These are phyloP conservation scores for Campaea margaritaria DNA, from an alignment of 2,888 invertebrate genomes.

Conservation along the genomic window DNA sequence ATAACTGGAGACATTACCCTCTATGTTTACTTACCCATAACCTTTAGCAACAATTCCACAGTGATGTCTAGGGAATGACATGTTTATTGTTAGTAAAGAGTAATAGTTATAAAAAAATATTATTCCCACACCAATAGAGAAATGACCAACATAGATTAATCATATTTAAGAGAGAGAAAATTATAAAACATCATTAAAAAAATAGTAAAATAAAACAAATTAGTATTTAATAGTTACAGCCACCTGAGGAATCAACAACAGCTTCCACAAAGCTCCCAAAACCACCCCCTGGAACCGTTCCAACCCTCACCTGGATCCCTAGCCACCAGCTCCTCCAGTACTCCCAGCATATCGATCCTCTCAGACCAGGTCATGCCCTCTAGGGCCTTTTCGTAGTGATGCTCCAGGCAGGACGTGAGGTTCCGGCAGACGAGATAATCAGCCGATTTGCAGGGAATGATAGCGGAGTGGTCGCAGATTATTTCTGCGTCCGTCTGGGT, in stretches of 20 bases:
- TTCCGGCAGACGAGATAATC: constrained; percentile 54
- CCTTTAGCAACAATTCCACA: constrained; percentile 1
- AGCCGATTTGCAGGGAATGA: constrained; percentile 39
- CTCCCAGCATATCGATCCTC: constrained; percentile 91
- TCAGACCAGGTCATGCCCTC: constrained; percentile 95
- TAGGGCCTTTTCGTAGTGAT: constrained; percentile 88
- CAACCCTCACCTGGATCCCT: constrained; percentile 91
- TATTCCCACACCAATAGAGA: background rate
- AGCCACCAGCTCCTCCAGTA: constrained; percentile 90
- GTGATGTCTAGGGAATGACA: constrained; percentile 2
- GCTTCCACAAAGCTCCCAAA: no score
- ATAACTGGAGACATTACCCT: no score
- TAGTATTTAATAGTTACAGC: no score
- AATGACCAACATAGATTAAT: background rate
- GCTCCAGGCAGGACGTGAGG: constrained; percentile 81
- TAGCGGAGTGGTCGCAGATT: constrained; percentile 73
- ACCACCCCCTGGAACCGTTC: background rate
- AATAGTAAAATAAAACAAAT: no score
- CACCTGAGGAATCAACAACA: no score
- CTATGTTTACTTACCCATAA: background rate
- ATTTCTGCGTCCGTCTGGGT: constrained; percentile 87
- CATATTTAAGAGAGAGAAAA: no score
- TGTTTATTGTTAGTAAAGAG: background rate
- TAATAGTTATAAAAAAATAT: background rate
- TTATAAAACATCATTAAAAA: no score